A percentile compares a stretch with the other conserved stretches of the same genome.
Conservation (phyloP, 2,797 vertebrate genomes). For the Crypturellus tataupa region DNA sequence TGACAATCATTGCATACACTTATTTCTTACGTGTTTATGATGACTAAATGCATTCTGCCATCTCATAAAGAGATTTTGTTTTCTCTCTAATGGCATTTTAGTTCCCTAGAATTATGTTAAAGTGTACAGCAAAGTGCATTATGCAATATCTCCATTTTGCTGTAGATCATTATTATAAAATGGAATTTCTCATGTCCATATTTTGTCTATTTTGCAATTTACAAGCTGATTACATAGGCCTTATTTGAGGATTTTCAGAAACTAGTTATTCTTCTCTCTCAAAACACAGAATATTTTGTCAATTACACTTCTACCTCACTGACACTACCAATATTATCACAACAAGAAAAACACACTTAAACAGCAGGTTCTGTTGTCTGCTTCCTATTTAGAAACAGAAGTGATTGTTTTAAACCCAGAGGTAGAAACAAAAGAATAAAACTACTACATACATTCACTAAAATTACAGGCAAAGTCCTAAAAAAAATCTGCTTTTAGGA, state of each 20-base stretch:
- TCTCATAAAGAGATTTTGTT: conserved; percentile 73
- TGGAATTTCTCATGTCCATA: conserved; percentile 63
- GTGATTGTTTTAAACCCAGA: neutral
- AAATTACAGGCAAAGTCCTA: neutral
- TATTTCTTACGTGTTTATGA: conserved; percentile 76
- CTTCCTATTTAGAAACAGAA: neutral
- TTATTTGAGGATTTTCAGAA: conserved; percentile 66
- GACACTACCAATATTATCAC: neutral
- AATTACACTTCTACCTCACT: conserved; percentile 1
- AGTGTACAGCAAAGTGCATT: conserved; percentile 78
- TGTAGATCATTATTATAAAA: conserved; percentile 69
- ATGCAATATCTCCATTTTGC: conserved; percentile 71
- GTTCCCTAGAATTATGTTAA: conserved; percentile 81
- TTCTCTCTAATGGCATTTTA: conserved; percentile 79
- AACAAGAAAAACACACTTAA: conserved; percentile 8
- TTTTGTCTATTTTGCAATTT: conserved; percentile 68
- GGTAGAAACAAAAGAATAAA: neutral
- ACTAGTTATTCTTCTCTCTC: conserved; percentile 48
- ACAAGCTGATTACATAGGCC: conserved; percentile 74
- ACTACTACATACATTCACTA: neutral
- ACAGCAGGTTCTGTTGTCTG: neutral
- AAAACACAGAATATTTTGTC: conserved; percentile 26
- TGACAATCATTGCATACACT: conserved; percentile 71
- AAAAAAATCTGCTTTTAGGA: neutral
- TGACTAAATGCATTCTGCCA: conserved; percentile 77